Evolutionary conservation across 2,888 invertebrate species (phyloP), one percentile per base, ranked within the genome.

Genomic region (Temnothorax rugatulus): DNA sequence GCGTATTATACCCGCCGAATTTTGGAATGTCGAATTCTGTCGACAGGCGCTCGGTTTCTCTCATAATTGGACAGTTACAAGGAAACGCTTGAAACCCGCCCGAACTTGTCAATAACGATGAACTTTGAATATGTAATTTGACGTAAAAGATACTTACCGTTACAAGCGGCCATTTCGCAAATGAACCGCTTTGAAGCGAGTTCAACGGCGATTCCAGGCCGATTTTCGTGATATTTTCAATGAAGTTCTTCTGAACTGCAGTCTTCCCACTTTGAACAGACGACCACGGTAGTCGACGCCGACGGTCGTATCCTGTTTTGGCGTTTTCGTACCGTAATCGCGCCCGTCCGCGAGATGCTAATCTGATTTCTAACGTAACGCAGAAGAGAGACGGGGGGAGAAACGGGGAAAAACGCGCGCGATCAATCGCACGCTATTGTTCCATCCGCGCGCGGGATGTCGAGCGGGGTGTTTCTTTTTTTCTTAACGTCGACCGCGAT

Each of bases 351-450:
- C 18, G n/a, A 41, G 68, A 77, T 68, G 29, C 54, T 21, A 69
- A 77, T 77, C 52, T n/a, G 25, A 29, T 68, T 21, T 63, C 38
- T 29, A 41, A 66, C 21, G 69, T 83, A 61, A 41, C 50, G 59
- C 21, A 44, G 54, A 47, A 38, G 34, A n/a, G 13, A 18, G 13
- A 29, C 29, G 1, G 13, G 1, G 13, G 50, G 50, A 29, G 29
- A 18, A 34, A 7, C 34, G 11, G 50, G 41, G 44, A 75, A 50
- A 76, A 81, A 79, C 75, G 82, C 83, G 79, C 61, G 88, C 69
- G 83, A 88, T 34, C 77, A 79, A 79, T 68, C 77, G 77, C 79
- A 69, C 69, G 73, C 79, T 18, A 81, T 81, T 81, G 79, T 81
- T 81, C 11, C 64, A 38, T 15, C 21, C 34, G 15, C 11, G 18